Percentiles rank a stretch among this genome's conserved stretches.
phyloP scores from a whole-genome alignment of 2,888 invertebrate species.

The Pachliopta kotzebuea region DNA sequence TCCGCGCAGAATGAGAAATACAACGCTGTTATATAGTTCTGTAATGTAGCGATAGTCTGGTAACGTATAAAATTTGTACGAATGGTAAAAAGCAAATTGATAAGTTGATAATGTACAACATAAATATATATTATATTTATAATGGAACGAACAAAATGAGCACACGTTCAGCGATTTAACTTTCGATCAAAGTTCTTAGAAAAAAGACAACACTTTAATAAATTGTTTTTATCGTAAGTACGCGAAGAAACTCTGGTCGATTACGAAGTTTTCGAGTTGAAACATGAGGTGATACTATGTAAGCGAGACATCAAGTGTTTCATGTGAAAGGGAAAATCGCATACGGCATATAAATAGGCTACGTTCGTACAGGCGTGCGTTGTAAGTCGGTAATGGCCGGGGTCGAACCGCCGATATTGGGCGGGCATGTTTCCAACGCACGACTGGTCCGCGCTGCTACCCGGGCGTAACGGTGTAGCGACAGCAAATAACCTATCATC shows the following conservation, averaged over 20 bases:
- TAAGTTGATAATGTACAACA: too few relatives aligned
- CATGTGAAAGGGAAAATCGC: slow-evolving; percentile 16
- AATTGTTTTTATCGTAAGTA: background rate
- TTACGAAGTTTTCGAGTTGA: slow-evolving; percentile 11
- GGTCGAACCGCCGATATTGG: slow-evolving; percentile 60
- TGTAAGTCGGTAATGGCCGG: slow-evolving; percentile 40
- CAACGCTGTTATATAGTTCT: slow-evolving; percentile 2
- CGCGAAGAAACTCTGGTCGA: background rate
- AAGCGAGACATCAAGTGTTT: slow-evolving; percentile 21
- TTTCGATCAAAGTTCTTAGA: too few relatives aligned
- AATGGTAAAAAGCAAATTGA: too few relatives aligned
- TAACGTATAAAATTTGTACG: background rate
- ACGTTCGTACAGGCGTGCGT: slow-evolving; percentile 17
- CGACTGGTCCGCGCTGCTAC: slow-evolving; percentile 49
- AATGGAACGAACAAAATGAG: too few relatives aligned
- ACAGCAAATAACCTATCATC: slow-evolving; percentile 24
- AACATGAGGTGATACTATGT: slow-evolving; percentile 17
- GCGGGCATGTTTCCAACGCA: slow-evolving; percentile 63
- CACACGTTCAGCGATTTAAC: too few relatives aligned
- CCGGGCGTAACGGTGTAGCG: slow-evolving; percentile 58
- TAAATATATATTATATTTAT: too few relatives aligned
- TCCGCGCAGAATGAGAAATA: slow-evolving; percentile 20
- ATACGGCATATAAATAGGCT: slow-evolving; percentile 25
- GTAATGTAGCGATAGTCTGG: background rate
- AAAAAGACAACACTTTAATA: too few relatives aligned